These are phyloP conservation scores for Lineus longissimus DNA, from an alignment of 1,140 invertebrate genomes.

Conservation along the genomic window DNA sequence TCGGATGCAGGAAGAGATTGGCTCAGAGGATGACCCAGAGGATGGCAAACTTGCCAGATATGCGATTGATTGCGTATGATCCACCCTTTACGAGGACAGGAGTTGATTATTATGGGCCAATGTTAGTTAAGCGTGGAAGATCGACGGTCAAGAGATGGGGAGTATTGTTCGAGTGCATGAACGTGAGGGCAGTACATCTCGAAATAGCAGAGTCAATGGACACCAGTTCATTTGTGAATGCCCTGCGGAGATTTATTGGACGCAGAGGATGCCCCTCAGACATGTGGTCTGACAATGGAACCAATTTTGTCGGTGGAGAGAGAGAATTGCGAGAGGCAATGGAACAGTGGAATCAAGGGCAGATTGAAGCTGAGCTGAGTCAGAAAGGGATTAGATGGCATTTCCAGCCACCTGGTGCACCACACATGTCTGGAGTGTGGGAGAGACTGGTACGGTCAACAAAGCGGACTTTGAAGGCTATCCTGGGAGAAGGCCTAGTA, in stretches of 20 bases:
- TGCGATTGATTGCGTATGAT: slow-evolving; percentile 7
- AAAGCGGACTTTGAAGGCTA: not conserved
- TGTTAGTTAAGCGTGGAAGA: slow-evolving; percentile 4
- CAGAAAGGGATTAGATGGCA: not conserved
- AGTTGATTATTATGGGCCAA: slow-evolving; percentile 18
- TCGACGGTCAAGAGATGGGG: slow-evolving; percentile 9
- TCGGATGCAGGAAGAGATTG: slow-evolving; percentile 9
- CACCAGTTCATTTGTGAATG: slow-evolving; percentile 7
- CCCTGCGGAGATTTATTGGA: slow-evolving; percentile 4
- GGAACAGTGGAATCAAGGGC: not conserved
- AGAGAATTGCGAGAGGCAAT: slow-evolving; percentile 3
- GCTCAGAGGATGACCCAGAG: slow-evolving; percentile 4
- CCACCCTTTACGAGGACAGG: slow-evolving; percentile 13
- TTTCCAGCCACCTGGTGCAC: slow-evolving; percentile 9
- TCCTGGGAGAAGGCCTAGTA: not conserved
- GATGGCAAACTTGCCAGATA: slow-evolving; percentile 17
- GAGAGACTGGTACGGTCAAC: slow-evolving; percentile 8
- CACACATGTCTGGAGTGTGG: slow-evolving; percentile 10
- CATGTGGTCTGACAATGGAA: slow-evolving; percentile 10
- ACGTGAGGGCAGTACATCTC: not conserved
- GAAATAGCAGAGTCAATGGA: not conserved
- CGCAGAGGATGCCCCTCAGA: not conserved
- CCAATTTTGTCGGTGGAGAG: slow-evolving; percentile 2
- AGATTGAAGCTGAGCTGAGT: not conserved
- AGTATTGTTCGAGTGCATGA: slow-evolving; percentile 8